These are phyloP conservation scores for Indri indri DNA, from an alignment of 2,113 vertebrate genomes.

Conservation along the genomic window DNA sequence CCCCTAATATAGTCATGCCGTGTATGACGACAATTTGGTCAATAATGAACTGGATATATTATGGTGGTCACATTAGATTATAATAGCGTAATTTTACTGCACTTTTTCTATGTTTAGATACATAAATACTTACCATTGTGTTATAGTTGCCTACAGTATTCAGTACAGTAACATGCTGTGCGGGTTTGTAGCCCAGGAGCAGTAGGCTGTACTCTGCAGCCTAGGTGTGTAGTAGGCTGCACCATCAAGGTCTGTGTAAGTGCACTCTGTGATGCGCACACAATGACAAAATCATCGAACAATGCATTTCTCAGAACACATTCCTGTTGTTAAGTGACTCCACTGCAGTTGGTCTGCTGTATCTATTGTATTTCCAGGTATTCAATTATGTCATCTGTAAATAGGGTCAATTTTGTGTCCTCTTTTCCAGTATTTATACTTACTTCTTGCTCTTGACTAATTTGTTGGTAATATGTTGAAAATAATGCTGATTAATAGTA, in stretches of 20 bases:
- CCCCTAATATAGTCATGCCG: not conserved
- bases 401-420: not conserved
- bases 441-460: not conserved
- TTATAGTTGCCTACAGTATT: not conserved
- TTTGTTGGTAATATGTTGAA: not conserved
- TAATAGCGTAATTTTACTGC: not conserved
- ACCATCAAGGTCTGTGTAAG: not conserved
- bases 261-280: not conserved
- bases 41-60: not conserved
- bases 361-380: not conserved
- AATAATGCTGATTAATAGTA: not conserved
- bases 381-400: not conserved
- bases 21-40: not conserved
- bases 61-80: not conserved
- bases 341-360: not conserved
- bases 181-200: not conserved
- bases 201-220: not conserved
- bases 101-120: not conserved
- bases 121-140: not conserved
- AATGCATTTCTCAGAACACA: not conserved
- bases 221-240: not conserved
- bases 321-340: too few species aligned
- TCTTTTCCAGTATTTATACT: not conserved
- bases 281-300: not conserved
- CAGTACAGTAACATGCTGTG: not conserved